Evolutionary conservation across 2,888 invertebrate genomes (phyloP), one percentile per base, ranked within the genome.

Genomic region (Anagyrus pseudococci): DNA sequence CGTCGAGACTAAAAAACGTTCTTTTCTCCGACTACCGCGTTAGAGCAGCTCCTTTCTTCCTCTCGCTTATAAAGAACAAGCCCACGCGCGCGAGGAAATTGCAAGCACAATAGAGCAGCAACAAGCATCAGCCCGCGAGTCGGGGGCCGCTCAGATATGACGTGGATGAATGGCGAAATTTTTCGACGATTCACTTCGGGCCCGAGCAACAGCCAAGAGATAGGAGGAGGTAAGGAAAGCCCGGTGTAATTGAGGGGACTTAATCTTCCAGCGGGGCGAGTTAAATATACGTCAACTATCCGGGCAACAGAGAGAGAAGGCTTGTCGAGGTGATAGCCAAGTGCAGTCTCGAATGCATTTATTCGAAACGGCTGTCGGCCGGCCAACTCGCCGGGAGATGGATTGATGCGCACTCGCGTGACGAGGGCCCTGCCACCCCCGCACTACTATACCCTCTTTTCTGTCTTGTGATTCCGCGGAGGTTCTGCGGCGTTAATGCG

Each of bases 391-490:
- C 62, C 68, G 72, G 72, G 74, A 76, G 77, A 76, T 75, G 72
- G 77, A 77, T 77, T 77, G 78, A 77, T 77, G 76, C 73, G 75
- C 72, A 26, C 71, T 76, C 72, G 75, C 76, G 76, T 77, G 76
- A 73, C 71, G 71, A 67, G 67, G 19, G 48, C n/a, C 17, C 20
- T 50, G 22, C 2, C 43, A 25, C 23, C 22, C 46, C 47, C 41
- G 46, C 52, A 57, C 56, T 64, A 8, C 20, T 13, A 4, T 6
- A 7, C 44, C 17, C 33, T 46, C 55, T 37, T 72, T 70, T 71
- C 3, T 26, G 19, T 23, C 25, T 47, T 68, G 67, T 66, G 68
- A 55, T 66, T 66, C 68, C n/a, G n/a, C n/a, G n/a, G n/a, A n/a
- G n/a, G n/a, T 66, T 66, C 49, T 57, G 44, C 40, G 20, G 37